Evolutionary conservation across 2,888 invertebrate species (phyloP).

Genomic region (Drosophila neonasuta): DNA sequence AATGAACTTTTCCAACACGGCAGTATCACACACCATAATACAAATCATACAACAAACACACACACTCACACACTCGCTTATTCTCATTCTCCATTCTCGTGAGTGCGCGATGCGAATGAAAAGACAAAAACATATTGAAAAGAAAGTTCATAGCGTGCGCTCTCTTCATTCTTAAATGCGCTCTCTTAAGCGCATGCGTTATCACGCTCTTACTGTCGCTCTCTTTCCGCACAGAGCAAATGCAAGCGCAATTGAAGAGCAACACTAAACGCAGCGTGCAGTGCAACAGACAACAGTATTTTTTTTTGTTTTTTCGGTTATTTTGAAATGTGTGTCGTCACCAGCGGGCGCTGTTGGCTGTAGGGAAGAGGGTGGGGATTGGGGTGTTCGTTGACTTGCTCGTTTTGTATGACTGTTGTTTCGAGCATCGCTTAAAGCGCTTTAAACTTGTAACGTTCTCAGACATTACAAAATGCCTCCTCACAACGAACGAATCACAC

Average conservation of each 20-base stretch:
- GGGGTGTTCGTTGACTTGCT: slow-evolving; percentile 9
- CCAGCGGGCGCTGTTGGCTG: slow-evolving; percentile 39
- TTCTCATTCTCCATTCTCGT: slow-evolving; percentile 44
- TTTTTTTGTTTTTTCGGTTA: slow-evolving; percentile 21
- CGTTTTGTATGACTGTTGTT: slow-evolving; percentile 14
- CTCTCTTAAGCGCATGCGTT: slow-evolving; percentile 20
- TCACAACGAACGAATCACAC: slow-evolving; percentile 7
- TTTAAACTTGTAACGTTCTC: slow-evolving; percentile 63
- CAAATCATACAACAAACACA: slow-evolving; percentile 55
- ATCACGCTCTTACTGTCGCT: slow-evolving; percentile 15
- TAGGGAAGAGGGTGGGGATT: slow-evolving; percentile 9
- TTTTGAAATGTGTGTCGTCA: slow-evolving; percentile 74
- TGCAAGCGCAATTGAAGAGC: slow-evolving; percentile 36
- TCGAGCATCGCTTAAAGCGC: slow-evolving; percentile 53
- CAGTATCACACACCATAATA: slow-evolving; percentile 68
- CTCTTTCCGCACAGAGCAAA: slow-evolving; percentile 21
- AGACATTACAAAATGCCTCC: slow-evolving; percentile 36
- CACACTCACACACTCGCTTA: slow-evolving; percentile 29
- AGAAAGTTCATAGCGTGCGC: slow-evolving; percentile 63
- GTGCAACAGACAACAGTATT: slow-evolving; percentile 52
- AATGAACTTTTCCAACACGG: slow-evolving; percentile 81
- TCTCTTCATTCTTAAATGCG: slow-evolving; percentile 44
- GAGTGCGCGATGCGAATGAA: slow-evolving; percentile 54
- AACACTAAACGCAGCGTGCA: slow-evolving; percentile 14
- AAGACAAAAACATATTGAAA: slow-evolving; percentile 67